These are phyloP conservation scores for Cavia porcellus DNA, from an alignment of 2,113 vertebrate genomes.

Conservation along the genomic window DNA sequence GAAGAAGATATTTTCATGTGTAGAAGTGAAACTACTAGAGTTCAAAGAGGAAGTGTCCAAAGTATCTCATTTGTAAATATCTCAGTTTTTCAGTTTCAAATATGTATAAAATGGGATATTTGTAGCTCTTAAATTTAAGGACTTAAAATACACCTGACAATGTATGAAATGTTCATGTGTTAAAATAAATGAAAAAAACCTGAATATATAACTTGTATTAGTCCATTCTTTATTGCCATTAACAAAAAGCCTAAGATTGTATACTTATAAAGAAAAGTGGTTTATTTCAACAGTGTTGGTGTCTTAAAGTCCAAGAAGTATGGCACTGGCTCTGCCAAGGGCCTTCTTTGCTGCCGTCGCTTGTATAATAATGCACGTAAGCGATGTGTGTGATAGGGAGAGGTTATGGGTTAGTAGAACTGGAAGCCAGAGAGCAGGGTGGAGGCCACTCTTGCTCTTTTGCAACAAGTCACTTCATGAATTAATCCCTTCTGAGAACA, in stretches of 20 bases:
- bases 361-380: background rate
- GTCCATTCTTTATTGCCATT: background rate
- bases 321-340: background rate
- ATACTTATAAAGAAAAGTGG: background rate
- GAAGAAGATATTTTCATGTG: background rate
- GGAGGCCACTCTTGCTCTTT: background rate
- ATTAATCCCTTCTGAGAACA: background rate
- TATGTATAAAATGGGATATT: conserved; percentile 2
- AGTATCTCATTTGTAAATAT: conserved; percentile 33
- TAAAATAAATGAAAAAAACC: background rate
- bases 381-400: background rate
- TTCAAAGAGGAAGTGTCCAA: background rate
- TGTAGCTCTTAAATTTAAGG: background rate
- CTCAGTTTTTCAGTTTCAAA: conserved; percentile 3
- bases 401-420: background rate
- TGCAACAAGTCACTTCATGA: background rate
- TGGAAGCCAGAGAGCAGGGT: background rate
- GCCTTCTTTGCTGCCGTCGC: background rate
- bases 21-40: background rate
- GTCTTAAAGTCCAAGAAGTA: background rate
- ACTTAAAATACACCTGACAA: background rate
- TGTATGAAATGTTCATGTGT: conserved; percentile 1
- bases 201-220: background rate
- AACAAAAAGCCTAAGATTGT: background rate
- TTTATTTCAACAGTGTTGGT: background rate